Conservation (phyloP, 2,797 vertebrate genomes). For the Astyanax mexicanus region DNA sequence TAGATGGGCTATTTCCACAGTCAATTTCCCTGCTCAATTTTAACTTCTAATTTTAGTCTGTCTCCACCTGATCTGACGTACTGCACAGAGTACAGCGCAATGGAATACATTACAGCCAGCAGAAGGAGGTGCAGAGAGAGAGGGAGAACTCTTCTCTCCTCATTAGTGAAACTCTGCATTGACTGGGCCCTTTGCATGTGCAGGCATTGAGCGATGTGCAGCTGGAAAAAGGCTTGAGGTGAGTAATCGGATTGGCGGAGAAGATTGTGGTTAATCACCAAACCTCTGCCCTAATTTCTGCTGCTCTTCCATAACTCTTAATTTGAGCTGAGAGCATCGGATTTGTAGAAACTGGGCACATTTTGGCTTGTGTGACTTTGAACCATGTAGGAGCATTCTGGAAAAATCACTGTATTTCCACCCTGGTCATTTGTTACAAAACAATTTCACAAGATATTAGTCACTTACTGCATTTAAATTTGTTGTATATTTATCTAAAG, state of each 20-base stretch:
- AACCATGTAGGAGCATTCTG: no score
- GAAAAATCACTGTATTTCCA: no score
- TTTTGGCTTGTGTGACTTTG: no score
- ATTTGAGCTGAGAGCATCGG: no score
- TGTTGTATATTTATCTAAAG: no score
- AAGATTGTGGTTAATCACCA: neutral
- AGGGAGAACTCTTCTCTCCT: neutral
- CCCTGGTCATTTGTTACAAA: no score
- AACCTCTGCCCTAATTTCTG: neutral
- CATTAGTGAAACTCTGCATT: slow-evolving; percentile 12
- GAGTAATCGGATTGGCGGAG: neutral
- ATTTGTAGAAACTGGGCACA: neutral
- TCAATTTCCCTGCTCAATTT: neutral
- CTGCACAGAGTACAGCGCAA: neutral
- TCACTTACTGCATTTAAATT: no score
- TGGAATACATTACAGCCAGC: neutral
- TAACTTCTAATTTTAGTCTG: neutral
- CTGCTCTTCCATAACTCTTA: neutral
- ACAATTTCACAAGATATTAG: no score
- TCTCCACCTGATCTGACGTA: neutral
- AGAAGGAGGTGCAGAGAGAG: neutral
- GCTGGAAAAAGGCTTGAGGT: neutral
- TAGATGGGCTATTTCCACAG: neutral
- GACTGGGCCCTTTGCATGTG: neutral
- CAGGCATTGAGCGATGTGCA: neutral